Conservation (phyloP, 1,140 invertebrate species). For the Calliopsis andreniformis region DNA sequence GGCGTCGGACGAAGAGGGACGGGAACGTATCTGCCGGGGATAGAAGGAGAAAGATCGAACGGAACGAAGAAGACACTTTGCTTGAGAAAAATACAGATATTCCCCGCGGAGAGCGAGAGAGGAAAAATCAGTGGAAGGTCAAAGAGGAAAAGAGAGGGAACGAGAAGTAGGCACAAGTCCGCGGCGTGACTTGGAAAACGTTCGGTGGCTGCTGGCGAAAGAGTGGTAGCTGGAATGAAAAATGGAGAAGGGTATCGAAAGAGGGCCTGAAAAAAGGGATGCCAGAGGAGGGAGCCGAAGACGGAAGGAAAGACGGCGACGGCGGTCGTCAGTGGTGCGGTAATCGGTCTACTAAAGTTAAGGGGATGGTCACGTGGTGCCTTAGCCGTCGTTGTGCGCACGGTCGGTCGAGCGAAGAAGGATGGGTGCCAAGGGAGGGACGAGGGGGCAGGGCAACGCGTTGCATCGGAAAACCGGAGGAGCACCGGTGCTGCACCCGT, state of each 20-base stretch:
- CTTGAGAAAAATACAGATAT: neutral
- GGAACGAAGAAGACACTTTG: neutral
- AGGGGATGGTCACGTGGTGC: conserved; percentile 59
- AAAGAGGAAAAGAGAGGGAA: neutral
- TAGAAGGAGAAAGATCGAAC: neutral
- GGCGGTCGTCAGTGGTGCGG: conserved; percentile 38
- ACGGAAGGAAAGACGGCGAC: conserved; percentile 11
- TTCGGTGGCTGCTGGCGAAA: neutral
- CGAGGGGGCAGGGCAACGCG: conserved; percentile 48
- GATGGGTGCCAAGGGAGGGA: conserved; percentile 5
- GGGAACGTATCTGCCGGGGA: neutral
- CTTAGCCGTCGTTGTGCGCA: conserved; percentile 47
- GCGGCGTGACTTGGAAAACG: neutral
- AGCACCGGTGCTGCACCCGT: conserved; percentile 59
- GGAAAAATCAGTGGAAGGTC: conserved; percentile 4
- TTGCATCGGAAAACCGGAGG: conserved; percentile 67
- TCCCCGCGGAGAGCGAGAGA: neutral
- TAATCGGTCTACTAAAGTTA: conserved; percentile 55
- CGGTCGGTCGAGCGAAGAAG: conserved; percentile 48
- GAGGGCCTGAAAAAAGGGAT: neutral
- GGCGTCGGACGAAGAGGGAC: conserved; percentile 9
- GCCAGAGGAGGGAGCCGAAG: neutral
- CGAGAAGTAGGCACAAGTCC: neutral
- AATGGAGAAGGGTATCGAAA: neutral
- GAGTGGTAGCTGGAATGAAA: neutral